These are phyloP conservation scores for Pentalonia nigronervosa DNA, from an alignment of 1,140 invertebrate species.

Conservation along the genomic window DNA sequence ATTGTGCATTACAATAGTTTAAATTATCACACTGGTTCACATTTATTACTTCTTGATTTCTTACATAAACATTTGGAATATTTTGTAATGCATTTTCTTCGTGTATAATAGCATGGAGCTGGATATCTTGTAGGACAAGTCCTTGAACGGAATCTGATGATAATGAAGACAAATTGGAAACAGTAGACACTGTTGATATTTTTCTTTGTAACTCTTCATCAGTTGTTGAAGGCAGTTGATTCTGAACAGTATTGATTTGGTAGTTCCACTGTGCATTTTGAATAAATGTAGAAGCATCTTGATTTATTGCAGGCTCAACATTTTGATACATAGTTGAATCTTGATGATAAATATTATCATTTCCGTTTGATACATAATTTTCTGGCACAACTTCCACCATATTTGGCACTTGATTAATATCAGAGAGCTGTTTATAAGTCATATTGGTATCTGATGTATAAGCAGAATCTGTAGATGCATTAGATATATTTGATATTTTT, in stretches of 20 bases:
- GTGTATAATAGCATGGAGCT: constrained; percentile 55
- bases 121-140: constrained; percentile 49
- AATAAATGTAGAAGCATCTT: constrained; percentile 31
- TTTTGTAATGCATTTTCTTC: constrained; percentile 49
- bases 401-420: constrained; percentile 53
- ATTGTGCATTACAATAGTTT: constrained; percentile 38
- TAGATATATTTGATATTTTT: constrained; percentile 59
- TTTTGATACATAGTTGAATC: constrained; percentile 45
- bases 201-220: constrained; percentile 58
- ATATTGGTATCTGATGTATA: constrained; percentile 53
- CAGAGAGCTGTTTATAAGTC: constrained; percentile 42
- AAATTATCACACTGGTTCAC: not conserved
- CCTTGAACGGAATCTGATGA: constrained; percentile 56
- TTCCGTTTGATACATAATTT: constrained; percentile 37
- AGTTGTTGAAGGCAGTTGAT: constrained; percentile 11
- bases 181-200: constrained; percentile 58
- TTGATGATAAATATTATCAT: constrained; percentile 48
- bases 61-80: constrained; percentile 29
- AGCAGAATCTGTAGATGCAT: constrained; percentile 53
- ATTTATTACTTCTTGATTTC: constrained; percentile 46
- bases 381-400: constrained; percentile 56
- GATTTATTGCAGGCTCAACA: constrained; percentile 19
- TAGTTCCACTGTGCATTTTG: constrained; percentile 49
- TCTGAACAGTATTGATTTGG: constrained; percentile 10
- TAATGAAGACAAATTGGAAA: constrained; percentile 57